A percentile compares a stretch with the other conserved stretches of the same genome.
phyloP scores from a whole-genome alignment of 2,113 vertebrate species.

The Mastomys coucha region DNA sequence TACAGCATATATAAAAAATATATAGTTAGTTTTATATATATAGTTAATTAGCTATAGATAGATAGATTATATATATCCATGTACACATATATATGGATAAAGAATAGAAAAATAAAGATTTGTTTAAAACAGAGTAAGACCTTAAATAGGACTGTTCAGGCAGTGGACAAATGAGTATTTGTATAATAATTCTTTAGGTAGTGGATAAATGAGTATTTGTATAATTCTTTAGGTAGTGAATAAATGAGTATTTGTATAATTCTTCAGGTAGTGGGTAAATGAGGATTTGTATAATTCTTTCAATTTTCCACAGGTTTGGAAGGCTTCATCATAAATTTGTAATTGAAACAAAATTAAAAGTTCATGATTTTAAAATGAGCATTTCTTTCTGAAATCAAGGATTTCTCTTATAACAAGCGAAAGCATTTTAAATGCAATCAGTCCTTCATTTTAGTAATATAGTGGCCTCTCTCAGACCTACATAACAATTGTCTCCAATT shows the following conservation, averaged over 20 bases:
- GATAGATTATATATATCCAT: too few species aligned
- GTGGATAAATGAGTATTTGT: not conserved
- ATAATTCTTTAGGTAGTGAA: not conserved
- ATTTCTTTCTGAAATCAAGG: not conserved
- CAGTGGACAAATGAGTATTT: not conserved
- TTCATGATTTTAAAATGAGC: constrained; percentile 32
- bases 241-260: not conserved
- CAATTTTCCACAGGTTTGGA: not conserved
- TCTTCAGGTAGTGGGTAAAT: not conserved
- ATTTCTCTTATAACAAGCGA: constrained; percentile 22
- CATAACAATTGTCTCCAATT: not conserved
- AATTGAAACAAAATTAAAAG: not conserved
- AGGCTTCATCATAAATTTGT: not conserved
- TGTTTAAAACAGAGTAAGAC: not conserved
- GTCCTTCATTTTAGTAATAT: not conserved
- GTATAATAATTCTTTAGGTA: too few species aligned
- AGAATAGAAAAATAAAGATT: not conserved
- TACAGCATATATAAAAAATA: too few species aligned
- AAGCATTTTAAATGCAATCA: not conserved
- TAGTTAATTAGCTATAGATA: too few species aligned
- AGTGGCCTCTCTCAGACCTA: not conserved
- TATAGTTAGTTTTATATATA: too few species aligned
- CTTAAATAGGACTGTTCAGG: not conserved
- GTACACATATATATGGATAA: not conserved
- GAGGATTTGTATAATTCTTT: not conserved